A percentile compares a stretch with the other conserved stretches of the same genome.
phyloP scores from a whole-genome alignment of 2,113 vertebrate species.

The Struthidea cinerea region DNA sequence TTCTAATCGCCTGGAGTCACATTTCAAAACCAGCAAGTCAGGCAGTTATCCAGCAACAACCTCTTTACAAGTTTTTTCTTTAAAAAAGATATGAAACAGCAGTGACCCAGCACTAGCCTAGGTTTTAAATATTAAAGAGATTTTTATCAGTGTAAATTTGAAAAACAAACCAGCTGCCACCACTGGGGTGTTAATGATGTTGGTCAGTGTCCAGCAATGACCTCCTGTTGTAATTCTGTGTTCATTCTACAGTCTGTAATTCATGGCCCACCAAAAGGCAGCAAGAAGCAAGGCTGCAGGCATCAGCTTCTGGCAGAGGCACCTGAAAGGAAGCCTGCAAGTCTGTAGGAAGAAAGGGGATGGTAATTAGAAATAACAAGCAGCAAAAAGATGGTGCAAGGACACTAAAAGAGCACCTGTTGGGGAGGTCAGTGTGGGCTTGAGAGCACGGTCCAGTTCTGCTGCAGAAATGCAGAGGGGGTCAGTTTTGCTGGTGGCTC shows the following conservation, averaged over 20 bases:
- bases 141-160: conserved; percentile 40
- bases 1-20: background rate
- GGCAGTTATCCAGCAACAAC: conserved; percentile 71
- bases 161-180: conserved; percentile 59
- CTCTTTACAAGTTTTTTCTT: conserved; percentile 46
- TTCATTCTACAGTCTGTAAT: conserved; percentile 14
- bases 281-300: conserved; percentile 26
- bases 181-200: conserved; percentile 49
- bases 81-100: conserved; percentile 57
- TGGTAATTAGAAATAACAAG: background rate
- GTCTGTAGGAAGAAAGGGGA: background rate
- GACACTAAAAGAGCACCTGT: background rate
- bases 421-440: background rate
- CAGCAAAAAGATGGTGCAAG: background rate
- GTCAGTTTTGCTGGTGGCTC: background rate
- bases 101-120: conserved; percentile 74
- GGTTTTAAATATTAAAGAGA: conserved; percentile 68
- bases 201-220: conserved; percentile 73
- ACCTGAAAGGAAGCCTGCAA: conserved; percentile 29
- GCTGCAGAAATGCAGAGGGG: fast-evolving
- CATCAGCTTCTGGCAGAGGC: conserved; percentile 42
- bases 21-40: conserved; percentile 44
- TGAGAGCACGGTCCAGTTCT: fast-evolving
- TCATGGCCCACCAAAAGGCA: conserved; percentile 54
- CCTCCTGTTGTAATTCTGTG: background rate